These are phyloP conservation scores for Proctacanthus coquilletti DNA, from an alignment of 1,140 invertebrate species.

Conservation along the genomic window DNA sequence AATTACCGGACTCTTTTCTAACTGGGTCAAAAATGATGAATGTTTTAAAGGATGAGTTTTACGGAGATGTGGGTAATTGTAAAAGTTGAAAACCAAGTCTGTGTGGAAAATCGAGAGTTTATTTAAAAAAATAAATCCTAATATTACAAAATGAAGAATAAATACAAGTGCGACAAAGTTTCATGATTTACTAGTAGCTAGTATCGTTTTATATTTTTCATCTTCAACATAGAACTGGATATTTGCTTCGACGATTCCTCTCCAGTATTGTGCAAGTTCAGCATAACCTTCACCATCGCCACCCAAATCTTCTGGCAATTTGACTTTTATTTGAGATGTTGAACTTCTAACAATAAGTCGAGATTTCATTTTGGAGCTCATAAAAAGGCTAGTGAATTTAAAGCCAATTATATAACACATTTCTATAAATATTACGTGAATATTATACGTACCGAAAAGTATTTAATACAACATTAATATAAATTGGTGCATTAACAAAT, in stretches of 20 bases:
- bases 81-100: no score
- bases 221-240: conserved; percentile 39
- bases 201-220: no score
- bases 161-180: no score
- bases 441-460: conserved; percentile 37
- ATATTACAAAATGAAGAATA: no score
- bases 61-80: no score
- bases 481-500: conserved; percentile 50
- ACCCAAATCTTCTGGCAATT: conserved; percentile 43
- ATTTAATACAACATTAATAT: conserved; percentile 50
- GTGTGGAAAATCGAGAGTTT: no score
- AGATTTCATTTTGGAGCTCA: conserved; percentile 47
- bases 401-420: no score
- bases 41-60: no score
- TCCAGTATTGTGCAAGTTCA: conserved; percentile 40
- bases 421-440: not conserved
- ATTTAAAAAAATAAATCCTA: no score
- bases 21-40: no score
- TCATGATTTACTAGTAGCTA: no score
- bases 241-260: conserved; percentile 31
- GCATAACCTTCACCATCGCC: conserved; percentile 35
- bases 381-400: conserved; percentile 40
- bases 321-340: conserved; percentile 30
- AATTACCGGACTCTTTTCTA: no score
- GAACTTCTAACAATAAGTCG: conserved; percentile 35